phyloP scores from a whole-genome alignment of 2,888 invertebrate genomes.

The Deroplatys truncata region DNA sequence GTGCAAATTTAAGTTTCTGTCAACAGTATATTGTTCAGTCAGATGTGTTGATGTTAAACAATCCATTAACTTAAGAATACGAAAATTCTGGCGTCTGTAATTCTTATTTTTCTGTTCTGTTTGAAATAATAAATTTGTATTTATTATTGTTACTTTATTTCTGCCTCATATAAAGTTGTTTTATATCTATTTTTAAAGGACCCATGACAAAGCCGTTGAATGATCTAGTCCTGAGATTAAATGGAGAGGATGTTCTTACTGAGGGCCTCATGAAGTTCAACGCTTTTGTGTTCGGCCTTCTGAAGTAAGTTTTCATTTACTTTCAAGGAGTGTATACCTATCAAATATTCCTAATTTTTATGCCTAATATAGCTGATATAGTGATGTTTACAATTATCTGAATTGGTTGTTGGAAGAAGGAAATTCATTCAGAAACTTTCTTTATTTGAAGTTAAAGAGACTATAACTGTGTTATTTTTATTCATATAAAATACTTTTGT shows the following conservation, averaged over 20 bases:
- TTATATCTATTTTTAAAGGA: constrained; percentile 45
- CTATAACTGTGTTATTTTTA: too few species aligned
- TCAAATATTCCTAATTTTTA: not conserved
- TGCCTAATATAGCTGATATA: too few species aligned
- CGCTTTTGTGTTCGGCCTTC: constrained; percentile 79
- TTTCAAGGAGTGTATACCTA: not conserved
- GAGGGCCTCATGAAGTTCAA: constrained; percentile 85
- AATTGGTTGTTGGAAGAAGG: not conserved
- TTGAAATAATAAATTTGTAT: not conserved
- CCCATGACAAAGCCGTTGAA: constrained; percentile 79
- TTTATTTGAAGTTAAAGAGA: too few species aligned
- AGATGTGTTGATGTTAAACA: too few species aligned
- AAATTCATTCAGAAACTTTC: not conserved
- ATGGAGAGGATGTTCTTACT: constrained; percentile 75
- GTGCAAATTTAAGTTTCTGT: too few species aligned
- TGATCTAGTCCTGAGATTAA: constrained; percentile 77
- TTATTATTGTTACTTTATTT: not conserved
- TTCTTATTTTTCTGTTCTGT: not conserved
- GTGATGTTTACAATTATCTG: too few species aligned
- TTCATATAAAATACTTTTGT: too few species aligned
- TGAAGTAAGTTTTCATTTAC: constrained; percentile 61
- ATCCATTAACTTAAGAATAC: too few species aligned
- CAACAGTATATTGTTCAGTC: too few species aligned
- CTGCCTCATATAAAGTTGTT: not conserved
- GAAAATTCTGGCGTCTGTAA: not conserved